Base-by-base conservation (phyloP, 37 sponge, comb jelly and placozoan species). In the Chondrosia reniformis region DNA sequence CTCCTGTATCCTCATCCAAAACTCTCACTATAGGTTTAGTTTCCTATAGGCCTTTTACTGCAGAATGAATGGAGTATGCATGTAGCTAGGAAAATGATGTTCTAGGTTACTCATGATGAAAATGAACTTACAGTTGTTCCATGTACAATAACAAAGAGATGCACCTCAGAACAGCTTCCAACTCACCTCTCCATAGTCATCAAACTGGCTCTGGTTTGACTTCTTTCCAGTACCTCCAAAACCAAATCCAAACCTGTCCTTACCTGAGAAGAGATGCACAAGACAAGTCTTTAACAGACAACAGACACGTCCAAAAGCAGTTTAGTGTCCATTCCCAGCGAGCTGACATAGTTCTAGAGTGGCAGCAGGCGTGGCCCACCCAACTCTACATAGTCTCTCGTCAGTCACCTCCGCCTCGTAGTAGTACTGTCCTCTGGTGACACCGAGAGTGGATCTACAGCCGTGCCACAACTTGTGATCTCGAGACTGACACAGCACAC, bases 141-240 rank as follows among this genome's bases (percentile, higher is more conserved):
- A n/a, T n/a, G n/a, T n/a, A n/a, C n/a, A n/a, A n/a, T n/a, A n/a
- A n/a, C n/a, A n/a, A n/a, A n/a, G n/a, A n/a, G n/a, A n/a, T n/a
- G n/a, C n/a, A n/a, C n/a, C n/a, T n/a, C n/a, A n/a, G n/a, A n/a
- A n/a, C n/a, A n/a, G n/a, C n/a, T n/a, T n/a, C n/a, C n/a, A n/a
- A n/a, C n/a, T 45, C 17, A 92, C 89, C 84, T 95, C 89, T 59
- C 98, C 98, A 85, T 93, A 97, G 33, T 81, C 80, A 73, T 97
- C 98, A 87, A 97, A 97, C 67, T 91, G 92, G 40, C 90, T 79
- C 39, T 55, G 33, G 32, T 36, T 75, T 0, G 94, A 94, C 73
- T 97, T 97, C 86, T 97, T 97, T 4, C 92, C 98, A 12, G 98
- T 97, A 19, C 98, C 98, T 25, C 98, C 98, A 81, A 91, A 97